These are phyloP conservation scores for Cairina moschata DNA, from an alignment of 2,113 vertebrate species.

Conservation along the genomic window DNA sequence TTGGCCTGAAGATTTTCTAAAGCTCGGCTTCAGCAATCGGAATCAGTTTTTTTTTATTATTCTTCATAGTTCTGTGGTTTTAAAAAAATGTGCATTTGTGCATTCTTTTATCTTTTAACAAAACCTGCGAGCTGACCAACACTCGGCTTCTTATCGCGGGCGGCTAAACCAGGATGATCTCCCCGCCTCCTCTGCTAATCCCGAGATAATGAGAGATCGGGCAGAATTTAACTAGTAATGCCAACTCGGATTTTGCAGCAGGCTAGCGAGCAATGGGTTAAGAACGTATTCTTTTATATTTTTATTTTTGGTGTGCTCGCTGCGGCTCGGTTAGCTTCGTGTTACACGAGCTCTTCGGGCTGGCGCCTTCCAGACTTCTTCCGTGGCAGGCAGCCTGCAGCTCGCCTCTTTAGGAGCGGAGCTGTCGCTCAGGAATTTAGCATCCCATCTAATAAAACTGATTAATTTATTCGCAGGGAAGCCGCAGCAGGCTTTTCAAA, in stretches of 20 bases:
- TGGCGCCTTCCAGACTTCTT: background rate
- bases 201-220: background rate
- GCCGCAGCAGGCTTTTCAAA: background rate
- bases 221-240: background rate
- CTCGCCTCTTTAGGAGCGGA: background rate
- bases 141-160: background rate
- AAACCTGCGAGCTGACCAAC: background rate
- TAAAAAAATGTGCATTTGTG: background rate
- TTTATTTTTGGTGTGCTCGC: background rate
- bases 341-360: background rate
- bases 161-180: background rate
- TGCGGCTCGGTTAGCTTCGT: background rate
- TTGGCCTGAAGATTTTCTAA: background rate
- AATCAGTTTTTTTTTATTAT: background rate
- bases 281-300: background rate
- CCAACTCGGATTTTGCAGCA: background rate
- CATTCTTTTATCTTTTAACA: background rate
- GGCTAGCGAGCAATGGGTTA: background rate
- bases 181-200: background rate
- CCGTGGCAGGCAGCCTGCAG: background rate
- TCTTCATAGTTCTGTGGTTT: background rate
- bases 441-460: background rate
- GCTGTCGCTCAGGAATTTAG: background rate
- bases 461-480: background rate
- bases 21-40: background rate